These are phyloP conservation scores for Brachystomella parvula DNA, from an alignment of 1,140 invertebrate species.

Conservation along the genomic window DNA sequence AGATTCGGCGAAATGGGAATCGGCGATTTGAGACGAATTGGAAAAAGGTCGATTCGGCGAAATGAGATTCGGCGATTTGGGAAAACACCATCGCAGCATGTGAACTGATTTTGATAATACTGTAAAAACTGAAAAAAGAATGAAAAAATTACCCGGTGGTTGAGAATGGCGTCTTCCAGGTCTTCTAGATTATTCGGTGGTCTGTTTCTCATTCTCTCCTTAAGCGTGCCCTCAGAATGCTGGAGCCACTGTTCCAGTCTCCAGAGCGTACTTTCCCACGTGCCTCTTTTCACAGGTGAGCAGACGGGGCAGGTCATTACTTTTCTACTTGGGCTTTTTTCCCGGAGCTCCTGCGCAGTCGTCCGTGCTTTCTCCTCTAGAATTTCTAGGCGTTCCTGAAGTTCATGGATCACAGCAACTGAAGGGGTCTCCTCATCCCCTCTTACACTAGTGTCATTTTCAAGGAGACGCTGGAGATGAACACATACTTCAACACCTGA, in stretches of 20 bases:
- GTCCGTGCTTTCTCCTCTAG: slow-evolving; percentile 65
- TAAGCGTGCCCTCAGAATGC: slow-evolving; percentile 73
- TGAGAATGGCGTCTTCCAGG: slow-evolving; percentile 74
- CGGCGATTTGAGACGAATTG: too few relatives aligned
- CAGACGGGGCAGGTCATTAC: slow-evolving; percentile 32
- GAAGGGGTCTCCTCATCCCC: background rate
- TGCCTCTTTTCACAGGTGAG: slow-evolving; percentile 64
- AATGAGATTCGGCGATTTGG: too few relatives aligned
- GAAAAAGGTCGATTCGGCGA: too few relatives aligned
- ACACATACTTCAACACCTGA: background rate
- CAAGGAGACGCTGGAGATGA: background rate
- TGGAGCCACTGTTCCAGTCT: slow-evolving; percentile 81
- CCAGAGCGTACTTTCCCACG: slow-evolving; percentile 66
- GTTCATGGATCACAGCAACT: slow-evolving; percentile 9
- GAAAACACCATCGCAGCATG: too few relatives aligned
- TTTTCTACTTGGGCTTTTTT: slow-evolving; percentile 47
- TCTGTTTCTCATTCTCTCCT: slow-evolving; percentile 49
- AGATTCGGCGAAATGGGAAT: too few relatives aligned
- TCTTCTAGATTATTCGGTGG: slow-evolving; percentile 68
- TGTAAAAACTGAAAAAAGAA: background rate
- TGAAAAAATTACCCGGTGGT: slow-evolving; percentile 47
- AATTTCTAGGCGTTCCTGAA: slow-evolving; percentile 3
- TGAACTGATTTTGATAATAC: too few relatives aligned
- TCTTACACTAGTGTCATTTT: background rate
- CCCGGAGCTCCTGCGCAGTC: slow-evolving; percentile 62